Evolutionary conservation across 2,113 vertebrate genomes (phyloP), one percentile per base, ranked within the genome.

Genomic region (Eolophus roseicapilla): DNA sequence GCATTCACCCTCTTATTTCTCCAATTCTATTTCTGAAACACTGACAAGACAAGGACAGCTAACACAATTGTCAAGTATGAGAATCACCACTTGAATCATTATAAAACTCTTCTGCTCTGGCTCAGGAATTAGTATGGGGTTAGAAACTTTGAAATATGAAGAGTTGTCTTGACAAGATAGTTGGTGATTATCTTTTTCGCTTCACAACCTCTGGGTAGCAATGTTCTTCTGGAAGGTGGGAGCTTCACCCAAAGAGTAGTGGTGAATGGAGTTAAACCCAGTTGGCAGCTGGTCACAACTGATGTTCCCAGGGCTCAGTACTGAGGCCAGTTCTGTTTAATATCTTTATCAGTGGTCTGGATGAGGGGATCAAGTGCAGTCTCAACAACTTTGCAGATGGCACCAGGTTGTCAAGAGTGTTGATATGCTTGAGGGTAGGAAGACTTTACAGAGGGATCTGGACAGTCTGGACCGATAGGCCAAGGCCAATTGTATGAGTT

Each of bases 401-500:
- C 21, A 52, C 43, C 16, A 59, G 9, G 6, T 0, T 75, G 0
- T 3, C 2, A 7, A 8, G 4, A 52, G 2, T 5, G 6, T 19
- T 17, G 16, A 21, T 49, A 5, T 84, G 16, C 19, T n/a, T 3
- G 6, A 75, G 21, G 9, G 14, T 11, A 79, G 35, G 17, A 35
- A n/a, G 47, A 16, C 6, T 41, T 15, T 69, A 2, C 37, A 37
- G n/a, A 69, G 21, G 5, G 21, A 57, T 47, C 47, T 69, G 21
- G 8, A 29, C 37, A 79, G 12, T 17, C 16, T 76, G 39, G 11
- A 65, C 47, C 1, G 0, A 20, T 29, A 29, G 16, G 5, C 10
- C 0, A 0, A 53, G 31, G 12, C 1, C 12, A 46, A 5, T 1
- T 1, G 3, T 17, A 33, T 8, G 53, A 74, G 7, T 7, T 43